phyloP scores from a whole-genome alignment of 2,113 vertebrate species.

The Oryzias celebensis region DNA sequence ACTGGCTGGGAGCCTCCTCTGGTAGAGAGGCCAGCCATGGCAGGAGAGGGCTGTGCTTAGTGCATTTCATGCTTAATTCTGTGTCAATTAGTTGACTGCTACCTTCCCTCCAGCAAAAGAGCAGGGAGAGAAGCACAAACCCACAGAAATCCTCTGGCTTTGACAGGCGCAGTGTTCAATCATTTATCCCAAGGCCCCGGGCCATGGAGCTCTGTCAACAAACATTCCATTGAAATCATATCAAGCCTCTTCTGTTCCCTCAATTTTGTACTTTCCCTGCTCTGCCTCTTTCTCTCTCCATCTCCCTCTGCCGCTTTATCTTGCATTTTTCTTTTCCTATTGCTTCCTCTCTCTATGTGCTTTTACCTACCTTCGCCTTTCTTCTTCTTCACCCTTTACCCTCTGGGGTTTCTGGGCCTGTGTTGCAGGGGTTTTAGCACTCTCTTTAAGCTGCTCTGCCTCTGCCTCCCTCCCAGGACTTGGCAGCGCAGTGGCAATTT shows the following conservation, averaged over 20 bases:
- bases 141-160: conserved; percentile 91
- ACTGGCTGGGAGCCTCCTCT: conserved; percentile 63
- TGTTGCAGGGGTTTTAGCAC: conserved; percentile 55
- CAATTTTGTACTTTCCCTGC: conserved; percentile 59
- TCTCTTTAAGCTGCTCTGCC: conserved; percentile 48
- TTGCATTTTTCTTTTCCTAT: conserved; percentile 46
- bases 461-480: conserved; percentile 59
- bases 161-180: conserved; percentile 94
- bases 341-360: conserved; percentile 48
- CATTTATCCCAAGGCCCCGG: conserved; percentile 90
- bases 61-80: conserved; percentile 99
- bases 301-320: conserved; percentile 63
- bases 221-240: conserved; percentile 92
- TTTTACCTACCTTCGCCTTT: conserved; percentile 59
- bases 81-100: conserved; percentile 99
- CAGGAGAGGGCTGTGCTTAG: conserved; percentile 87
- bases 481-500: conserved; percentile 62
- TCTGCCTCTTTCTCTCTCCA: conserved; percentile 60
- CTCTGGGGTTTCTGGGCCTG: conserved; percentile 62
- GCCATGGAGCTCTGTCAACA: conserved; percentile 93
- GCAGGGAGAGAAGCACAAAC: conserved; percentile 86
- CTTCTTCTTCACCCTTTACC: conserved; percentile 58
- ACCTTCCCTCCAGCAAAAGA: conserved; percentile 94
- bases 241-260: conserved; percentile 87
- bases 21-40: conserved; percentile 64